Conservation (phyloP, 2,888 invertebrate genomes). For the Epiblema foenella region DNA sequence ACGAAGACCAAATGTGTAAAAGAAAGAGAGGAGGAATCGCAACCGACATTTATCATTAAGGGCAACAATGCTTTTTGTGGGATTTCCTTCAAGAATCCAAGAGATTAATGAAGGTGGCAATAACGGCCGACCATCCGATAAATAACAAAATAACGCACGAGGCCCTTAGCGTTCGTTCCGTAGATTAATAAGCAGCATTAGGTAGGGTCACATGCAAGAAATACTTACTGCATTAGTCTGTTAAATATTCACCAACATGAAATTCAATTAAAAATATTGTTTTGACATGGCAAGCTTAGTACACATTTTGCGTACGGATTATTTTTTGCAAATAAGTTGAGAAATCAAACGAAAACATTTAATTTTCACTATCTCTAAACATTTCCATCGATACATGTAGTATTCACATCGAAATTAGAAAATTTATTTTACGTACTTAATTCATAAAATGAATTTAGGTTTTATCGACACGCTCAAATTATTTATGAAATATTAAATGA, state of each 20-base stretch:
- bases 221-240: constrained; percentile 29
- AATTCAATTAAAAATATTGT: no score
- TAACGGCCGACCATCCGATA: constrained; percentile 76
- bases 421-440: no score
- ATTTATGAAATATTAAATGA: no score
- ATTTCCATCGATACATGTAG: no score
- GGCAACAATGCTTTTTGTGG: constrained; percentile 80
- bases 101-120: constrained; percentile 81
- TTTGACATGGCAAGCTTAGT: no score
- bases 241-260: not conserved
- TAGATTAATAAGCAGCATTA: constrained; percentile 74
- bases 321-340: no score
- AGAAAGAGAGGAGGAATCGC: constrained; percentile 50
- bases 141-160: constrained; percentile 80
- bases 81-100: constrained; percentile 79
- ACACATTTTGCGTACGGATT: no score
- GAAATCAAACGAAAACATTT: no score
- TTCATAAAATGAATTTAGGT: no score
- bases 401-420: no score
- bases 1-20: constrained; percentile 53
- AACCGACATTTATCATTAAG: constrained; percentile 78
- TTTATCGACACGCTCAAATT: no score
- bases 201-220: constrained; percentile 54
- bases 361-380: no score
- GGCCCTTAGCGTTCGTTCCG: constrained; percentile 66